Conservation (phyloP, 1,140 invertebrate genomes). For the Eumaeus atala region DNA sequence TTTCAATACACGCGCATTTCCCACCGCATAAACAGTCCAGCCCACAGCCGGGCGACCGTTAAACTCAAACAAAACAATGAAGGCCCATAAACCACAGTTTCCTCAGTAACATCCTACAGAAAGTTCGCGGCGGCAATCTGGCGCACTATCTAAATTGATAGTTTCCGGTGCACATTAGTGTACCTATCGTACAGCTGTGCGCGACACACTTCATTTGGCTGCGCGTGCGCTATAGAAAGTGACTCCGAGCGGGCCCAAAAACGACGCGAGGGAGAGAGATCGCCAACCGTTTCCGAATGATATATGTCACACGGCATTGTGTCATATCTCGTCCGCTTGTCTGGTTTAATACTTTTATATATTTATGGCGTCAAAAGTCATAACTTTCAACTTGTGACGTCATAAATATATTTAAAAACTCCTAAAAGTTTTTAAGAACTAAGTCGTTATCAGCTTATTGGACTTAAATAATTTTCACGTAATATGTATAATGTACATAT, state of each 20-base stretch:
- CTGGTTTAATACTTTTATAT: no score
- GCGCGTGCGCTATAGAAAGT: slow-evolving; percentile 64
- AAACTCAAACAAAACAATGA: slow-evolving; percentile 64
- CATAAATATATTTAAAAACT: no score
- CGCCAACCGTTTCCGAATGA: slow-evolving; percentile 1
- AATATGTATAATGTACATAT: no score
- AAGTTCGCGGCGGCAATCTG: slow-evolving; percentile 57
- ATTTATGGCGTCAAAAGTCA: no score
- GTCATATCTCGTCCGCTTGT: no score
- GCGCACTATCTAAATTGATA: slow-evolving; percentile 69
- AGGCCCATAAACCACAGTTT: slow-evolving; percentile 64
- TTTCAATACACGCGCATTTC: no score
- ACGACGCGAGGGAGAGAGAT: slow-evolving; percentile 32
- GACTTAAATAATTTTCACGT: no score
- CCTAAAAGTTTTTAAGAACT: no score
- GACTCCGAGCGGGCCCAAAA: slow-evolving; percentile 45
- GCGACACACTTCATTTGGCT: slow-evolving; percentile 67
- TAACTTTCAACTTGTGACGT: no score
- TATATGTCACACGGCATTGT: no score
- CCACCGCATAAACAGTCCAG: no score
- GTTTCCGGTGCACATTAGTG: slow-evolving; percentile 66
- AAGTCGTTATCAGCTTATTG: no score
- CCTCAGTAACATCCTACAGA: slow-evolving; percentile 65
- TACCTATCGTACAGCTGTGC: slow-evolving; percentile 42
- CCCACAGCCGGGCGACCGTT: not conserved